These are phyloP conservation scores for Megalurothrips usitatus DNA, from an alignment of 2,888 invertebrate genomes.

Conservation along the genomic window DNA sequence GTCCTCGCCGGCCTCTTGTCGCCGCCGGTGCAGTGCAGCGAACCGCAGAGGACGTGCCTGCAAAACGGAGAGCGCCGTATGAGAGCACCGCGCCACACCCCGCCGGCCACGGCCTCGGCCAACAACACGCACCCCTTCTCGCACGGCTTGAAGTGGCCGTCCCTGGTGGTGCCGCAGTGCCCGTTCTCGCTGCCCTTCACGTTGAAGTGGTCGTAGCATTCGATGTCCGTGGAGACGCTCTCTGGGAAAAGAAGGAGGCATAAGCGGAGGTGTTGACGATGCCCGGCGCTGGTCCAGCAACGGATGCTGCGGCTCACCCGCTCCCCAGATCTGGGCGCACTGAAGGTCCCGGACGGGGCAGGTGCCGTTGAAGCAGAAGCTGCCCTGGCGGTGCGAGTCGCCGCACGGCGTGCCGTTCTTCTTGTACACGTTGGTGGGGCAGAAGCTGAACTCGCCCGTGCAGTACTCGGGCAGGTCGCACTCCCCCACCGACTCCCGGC, in stretches of 20 bases:
- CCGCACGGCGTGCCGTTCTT: slow-evolving; percentile 90
- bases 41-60: slow-evolving; percentile 91
- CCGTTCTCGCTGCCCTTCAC: slow-evolving; percentile 92
- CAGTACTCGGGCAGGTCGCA: slow-evolving; percentile 96
- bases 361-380: slow-evolving; percentile 87
- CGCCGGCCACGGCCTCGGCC: no score
- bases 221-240: slow-evolving; percentile 72
- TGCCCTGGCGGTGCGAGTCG: slow-evolving; percentile 43
- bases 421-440: slow-evolving; percentile 83
- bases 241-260: slow-evolving; percentile 45
- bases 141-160: slow-evolving; percentile 78
- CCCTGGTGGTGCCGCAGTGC: slow-evolving; percentile 81
- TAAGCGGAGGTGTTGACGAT: neutral
- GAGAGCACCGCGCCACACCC: no score
- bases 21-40: slow-evolving; percentile 90
- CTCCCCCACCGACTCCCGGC: slow-evolving; percentile 81
- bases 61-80: slow-evolving; percentile 38
- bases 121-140: slow-evolving; percentile 61
- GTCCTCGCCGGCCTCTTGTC: slow-evolving; percentile 73
- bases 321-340: slow-evolving; percentile 92
- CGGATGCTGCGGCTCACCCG: slow-evolving; percentile 51
- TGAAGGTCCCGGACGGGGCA: slow-evolving; percentile 85
- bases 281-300: neutral
- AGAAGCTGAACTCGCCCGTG: slow-evolving; percentile 80
- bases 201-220: slow-evolving; percentile 94